These are phyloP conservation scores for Morelia viridis DNA, from an alignment of 2,797 vertebrate species.

Conservation along the genomic window DNA sequence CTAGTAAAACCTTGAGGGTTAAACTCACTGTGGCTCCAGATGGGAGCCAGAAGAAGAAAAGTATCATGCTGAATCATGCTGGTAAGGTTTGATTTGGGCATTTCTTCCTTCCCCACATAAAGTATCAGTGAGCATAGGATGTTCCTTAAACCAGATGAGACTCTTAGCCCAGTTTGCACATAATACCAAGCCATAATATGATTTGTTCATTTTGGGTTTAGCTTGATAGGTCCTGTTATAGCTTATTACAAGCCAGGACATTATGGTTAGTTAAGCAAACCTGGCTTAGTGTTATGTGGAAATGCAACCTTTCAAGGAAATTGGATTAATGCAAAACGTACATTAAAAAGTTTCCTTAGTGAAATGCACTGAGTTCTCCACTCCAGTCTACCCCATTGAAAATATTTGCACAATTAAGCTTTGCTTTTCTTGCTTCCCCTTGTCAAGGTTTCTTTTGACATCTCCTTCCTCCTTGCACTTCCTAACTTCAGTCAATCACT, in stretches of 20 bases:
- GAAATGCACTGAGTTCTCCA: not conserved
- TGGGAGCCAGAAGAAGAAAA: constrained; percentile 88
- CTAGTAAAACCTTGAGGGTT: constrained; percentile 94
- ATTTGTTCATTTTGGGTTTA: not conserved
- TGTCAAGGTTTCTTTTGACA: not conserved
- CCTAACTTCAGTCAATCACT: not conserved
- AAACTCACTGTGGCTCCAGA: constrained; percentile 96
- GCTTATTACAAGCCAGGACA: not conserved
- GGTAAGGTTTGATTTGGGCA: constrained; percentile 73
- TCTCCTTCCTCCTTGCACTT: not conserved
- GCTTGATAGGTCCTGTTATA: not conserved
- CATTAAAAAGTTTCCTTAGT: not conserved
- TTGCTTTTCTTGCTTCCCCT: not conserved
- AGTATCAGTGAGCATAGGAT: not conserved
- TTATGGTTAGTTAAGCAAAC: not conserved
- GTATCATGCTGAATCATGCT: constrained; percentile 78
- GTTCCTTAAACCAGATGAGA: not conserved
- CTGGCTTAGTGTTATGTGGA: not conserved
- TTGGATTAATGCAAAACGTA: not conserved
- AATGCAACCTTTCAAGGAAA: not conserved
- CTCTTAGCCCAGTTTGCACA: not conserved
- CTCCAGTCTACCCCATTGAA: not conserved
- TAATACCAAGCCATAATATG: not conserved
- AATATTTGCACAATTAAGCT: not conserved
- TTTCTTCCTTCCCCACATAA: not conserved